Conservation (phyloP, 2,888 invertebrate species). For the Halocaridina rubra region DNA sequence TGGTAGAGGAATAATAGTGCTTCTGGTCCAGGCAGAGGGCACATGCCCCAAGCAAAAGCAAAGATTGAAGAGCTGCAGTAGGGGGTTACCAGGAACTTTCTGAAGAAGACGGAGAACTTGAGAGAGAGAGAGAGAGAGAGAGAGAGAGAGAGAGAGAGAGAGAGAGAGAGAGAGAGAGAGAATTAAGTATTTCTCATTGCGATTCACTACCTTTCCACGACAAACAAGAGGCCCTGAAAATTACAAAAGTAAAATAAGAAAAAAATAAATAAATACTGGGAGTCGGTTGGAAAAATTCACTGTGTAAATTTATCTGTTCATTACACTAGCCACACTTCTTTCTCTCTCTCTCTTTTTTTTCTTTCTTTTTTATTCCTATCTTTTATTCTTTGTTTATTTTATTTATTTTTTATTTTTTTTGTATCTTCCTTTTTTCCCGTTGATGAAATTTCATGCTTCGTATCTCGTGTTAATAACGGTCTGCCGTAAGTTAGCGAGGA, state of each 20-base stretch:
- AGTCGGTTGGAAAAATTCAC: slow-evolving; percentile 16
- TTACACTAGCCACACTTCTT: slow-evolving; percentile 28
- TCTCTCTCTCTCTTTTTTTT: background rate
- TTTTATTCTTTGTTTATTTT: background rate
- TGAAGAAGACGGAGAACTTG: too few species aligned
- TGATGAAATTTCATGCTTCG: slow-evolving; percentile 58
- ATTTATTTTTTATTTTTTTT: background rate
- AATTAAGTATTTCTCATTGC: too few species aligned
- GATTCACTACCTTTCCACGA: too few species aligned
- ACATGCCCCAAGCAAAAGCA: too few species aligned
- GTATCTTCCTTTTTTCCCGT: slow-evolving; percentile 1
- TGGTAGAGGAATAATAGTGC: too few species aligned
- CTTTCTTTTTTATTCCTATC: background rate
- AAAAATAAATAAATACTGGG: background rate
- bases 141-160: background rate
- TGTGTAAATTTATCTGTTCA: slow-evolving; percentile 51
- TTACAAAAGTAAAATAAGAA: background rate
- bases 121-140: background rate
- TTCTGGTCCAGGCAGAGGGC: too few species aligned
- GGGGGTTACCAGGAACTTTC: too few species aligned
- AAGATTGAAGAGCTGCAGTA: too few species aligned
- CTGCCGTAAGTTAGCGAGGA: slow-evolving; percentile 55
- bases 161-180: background rate
- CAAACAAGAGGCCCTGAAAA: too few species aligned
- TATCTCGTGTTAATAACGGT: slow-evolving; percentile 59